Evolutionary conservation across 2,113 vertebrate species (phyloP).

Genomic region (Seriola aureovittata): DNA sequence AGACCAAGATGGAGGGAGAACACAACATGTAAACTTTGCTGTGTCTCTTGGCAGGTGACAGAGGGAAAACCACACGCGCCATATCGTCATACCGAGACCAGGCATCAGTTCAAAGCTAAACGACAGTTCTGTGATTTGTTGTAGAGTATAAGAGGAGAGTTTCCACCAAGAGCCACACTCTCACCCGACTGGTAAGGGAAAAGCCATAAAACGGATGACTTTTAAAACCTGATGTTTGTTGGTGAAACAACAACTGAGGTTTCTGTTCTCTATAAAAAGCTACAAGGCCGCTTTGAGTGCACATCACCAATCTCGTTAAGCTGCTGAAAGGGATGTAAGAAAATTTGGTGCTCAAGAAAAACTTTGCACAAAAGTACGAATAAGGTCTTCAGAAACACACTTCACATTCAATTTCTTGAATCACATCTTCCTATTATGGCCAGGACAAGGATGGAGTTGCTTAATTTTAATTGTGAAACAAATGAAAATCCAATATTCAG

Average conservation of each 20-base stretch:
- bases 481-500: slow-evolving; percentile 2
- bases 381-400: background rate
- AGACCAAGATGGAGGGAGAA: background rate
- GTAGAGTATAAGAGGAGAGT: background rate
- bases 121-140: background rate
- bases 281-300: background rate
- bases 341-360: background rate
- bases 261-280: slow-evolving; percentile 19
- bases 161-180: slow-evolving; percentile 36
- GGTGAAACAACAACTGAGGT: slow-evolving; percentile 16
- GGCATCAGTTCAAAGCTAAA: background rate
- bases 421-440: background rate
- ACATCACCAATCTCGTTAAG: too few relatives aligned
- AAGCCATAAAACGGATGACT: background rate
- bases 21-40: background rate
- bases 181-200: slow-evolving; percentile 21
- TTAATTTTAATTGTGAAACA: background rate
- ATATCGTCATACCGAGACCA: background rate
- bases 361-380: background rate
- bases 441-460: background rate
- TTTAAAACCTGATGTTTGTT: background rate
- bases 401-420: background rate
- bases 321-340: background rate
- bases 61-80: slow-evolving; percentile 7
- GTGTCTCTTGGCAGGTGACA: background rate